These are phyloP conservation scores for Drosophila pseudotalamancana DNA, from an alignment of 2,888 invertebrate genomes.

Conservation along the genomic window DNA sequence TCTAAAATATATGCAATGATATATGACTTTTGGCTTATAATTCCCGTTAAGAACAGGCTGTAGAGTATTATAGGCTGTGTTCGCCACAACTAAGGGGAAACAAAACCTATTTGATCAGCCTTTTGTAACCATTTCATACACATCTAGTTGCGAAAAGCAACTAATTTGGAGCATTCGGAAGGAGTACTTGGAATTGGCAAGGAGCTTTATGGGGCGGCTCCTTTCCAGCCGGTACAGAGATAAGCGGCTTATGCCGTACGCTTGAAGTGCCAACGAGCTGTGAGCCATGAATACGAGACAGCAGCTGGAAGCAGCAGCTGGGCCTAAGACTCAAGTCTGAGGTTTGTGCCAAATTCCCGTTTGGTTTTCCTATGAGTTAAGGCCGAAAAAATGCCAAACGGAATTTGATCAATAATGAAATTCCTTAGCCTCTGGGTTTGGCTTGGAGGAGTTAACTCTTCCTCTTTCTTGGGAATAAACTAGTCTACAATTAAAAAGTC, in stretches of 20 bases:
- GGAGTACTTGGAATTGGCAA: slow-evolving; percentile 31
- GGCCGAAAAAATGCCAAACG: background rate
- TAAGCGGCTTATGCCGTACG: slow-evolving; percentile 53
- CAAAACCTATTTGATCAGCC: slow-evolving; percentile 11
- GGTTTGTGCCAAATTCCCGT: background rate
- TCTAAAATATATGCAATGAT: background rate
- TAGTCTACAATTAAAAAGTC: slow-evolving; percentile 64
- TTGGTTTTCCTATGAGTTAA: background rate
- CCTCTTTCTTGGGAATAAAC: background rate
- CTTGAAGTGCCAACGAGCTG: slow-evolving; percentile 43
- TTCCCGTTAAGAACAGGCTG: slow-evolving; percentile 5
- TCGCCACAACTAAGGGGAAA: slow-evolving; percentile 3
- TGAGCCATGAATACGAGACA: slow-evolving; percentile 25
- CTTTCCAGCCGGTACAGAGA: background rate
- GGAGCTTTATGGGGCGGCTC: slow-evolving; percentile 16
- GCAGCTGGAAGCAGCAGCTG: slow-evolving; percentile 1
- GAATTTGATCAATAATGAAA: slow-evolving; percentile 11
- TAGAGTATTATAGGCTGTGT: slow-evolving; percentile 5
- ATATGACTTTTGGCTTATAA: slow-evolving; percentile 1
- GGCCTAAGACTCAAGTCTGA: background rate
- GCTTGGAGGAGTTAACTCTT: background rate
- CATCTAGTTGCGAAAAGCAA: slow-evolving; percentile 11
- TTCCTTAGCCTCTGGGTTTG: background rate
- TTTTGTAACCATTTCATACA: slow-evolving; percentile 16
- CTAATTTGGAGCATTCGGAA: slow-evolving; percentile 37